phyloP scores from a whole-genome alignment of 1,140 invertebrate species.

The Oncopeltus fasciatus region DNA sequence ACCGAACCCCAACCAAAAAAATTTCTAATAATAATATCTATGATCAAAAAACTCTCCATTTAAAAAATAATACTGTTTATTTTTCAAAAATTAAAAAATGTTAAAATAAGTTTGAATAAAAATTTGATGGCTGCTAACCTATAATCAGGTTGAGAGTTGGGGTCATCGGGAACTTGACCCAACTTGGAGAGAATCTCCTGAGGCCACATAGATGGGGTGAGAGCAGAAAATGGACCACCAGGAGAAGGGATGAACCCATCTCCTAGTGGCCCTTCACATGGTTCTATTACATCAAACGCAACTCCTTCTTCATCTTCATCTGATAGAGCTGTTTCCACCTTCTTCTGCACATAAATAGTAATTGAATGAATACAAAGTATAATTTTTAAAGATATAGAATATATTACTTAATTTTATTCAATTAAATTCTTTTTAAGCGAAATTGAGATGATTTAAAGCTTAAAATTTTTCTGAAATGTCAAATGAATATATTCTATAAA shows the following conservation, averaged over 20 bases:
- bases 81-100: too few species aligned
- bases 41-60: too few species aligned
- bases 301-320: constrained; percentile 66
- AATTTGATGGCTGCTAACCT: constrained; percentile 30
- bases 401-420: too few species aligned
- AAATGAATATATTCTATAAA: too few species aligned
- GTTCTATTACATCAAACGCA: constrained; percentile 33
- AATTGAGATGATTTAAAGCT: too few species aligned
- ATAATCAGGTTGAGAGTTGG: constrained; percentile 47
- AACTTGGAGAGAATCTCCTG: constrained; percentile 79
- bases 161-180: constrained; percentile 50
- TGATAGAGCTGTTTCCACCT: constrained; percentile 60
- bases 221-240: constrained; percentile 71
- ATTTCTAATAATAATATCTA: too few species aligned
- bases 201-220: constrained; percentile 93
- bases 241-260: constrained; percentile 51
- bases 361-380: not conserved
- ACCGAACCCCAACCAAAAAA: too few species aligned
- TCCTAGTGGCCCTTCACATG: constrained; percentile 43
- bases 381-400: not conserved
- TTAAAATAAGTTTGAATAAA: not conserved
- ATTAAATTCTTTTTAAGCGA: too few species aligned
- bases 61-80: too few species aligned
- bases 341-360: constrained; percentile 26
- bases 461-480: too few species aligned